Conservation (phyloP, 2,888 invertebrate species). For the Dolichopus griseipennis region DNA sequence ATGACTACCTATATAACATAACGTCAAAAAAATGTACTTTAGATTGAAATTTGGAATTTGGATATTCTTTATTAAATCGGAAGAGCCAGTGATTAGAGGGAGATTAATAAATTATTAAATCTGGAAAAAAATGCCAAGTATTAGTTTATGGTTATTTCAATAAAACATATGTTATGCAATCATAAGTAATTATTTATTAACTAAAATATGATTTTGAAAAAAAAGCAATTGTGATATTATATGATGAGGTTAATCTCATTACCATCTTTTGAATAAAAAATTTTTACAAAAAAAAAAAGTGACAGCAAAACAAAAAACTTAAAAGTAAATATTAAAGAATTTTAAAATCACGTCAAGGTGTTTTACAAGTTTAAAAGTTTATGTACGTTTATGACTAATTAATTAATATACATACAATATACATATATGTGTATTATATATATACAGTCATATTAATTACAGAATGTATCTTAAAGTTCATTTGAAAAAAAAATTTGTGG, state of each 20-base stretch:
- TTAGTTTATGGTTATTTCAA: not conserved
- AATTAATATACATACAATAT: not conserved
- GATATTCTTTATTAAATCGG: no score
- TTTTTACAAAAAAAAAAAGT: no score
- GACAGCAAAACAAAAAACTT: no score
- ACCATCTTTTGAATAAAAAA: not conserved
- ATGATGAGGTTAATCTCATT: not conserved
- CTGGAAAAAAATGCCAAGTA: not conserved
- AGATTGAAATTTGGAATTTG: no score
- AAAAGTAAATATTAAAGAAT: not conserved
- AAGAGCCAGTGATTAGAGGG: no score
- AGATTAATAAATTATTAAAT: not conserved
- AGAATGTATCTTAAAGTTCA: no score
- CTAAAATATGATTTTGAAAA: not conserved
- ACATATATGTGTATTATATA: no score
- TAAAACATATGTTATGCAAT: not conserved
- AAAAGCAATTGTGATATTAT: not conserved
- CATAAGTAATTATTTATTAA: not conserved
- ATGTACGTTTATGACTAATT: not conserved
- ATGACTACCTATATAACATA: no score
- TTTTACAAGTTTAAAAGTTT: not conserved
- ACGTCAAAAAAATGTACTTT: no score
- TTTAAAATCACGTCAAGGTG: not conserved
- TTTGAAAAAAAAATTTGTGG: no score
- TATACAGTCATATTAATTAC: no score